Conservation (phyloP, 2,888 invertebrate species). For the Spilarctia lutea region DNA sequence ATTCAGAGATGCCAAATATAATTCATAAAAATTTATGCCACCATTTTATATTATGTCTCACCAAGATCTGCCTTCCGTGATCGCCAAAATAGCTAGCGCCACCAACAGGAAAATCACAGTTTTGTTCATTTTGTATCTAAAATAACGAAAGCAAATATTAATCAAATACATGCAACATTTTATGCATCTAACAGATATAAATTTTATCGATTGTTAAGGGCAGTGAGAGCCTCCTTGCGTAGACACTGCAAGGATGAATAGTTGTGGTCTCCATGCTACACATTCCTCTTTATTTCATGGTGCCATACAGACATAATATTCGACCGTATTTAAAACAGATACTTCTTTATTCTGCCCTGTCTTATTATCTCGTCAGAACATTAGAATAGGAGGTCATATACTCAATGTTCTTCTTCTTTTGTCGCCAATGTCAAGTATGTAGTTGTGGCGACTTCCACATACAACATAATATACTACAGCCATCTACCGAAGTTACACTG, state of each 20-base stretch:
- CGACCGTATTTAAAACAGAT: neutral
- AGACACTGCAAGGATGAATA: neutral
- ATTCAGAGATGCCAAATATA: neutral
- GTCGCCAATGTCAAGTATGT: too few species aligned
- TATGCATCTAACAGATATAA: neutral
- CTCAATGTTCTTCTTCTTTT: too few species aligned
- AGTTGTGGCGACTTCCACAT: too few species aligned
- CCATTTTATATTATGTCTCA: conserved; percentile 26
- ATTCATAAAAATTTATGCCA: neutral
- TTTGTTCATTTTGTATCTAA: conserved; percentile 57
- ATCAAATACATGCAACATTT: neutral
- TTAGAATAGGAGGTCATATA: neutral
- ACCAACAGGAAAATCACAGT: conserved; percentile 52
- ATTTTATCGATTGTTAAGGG: neutral
- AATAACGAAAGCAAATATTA: conserved; percentile 7
- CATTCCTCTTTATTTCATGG: neutral
- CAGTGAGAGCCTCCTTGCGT: neutral
- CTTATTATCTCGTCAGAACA: neutral
- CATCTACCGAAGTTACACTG: too few species aligned
- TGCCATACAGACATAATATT: neutral
- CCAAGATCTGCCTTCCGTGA: conserved; percentile 57
- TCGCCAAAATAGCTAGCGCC: conserved; percentile 48
- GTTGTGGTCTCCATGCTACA: neutral
- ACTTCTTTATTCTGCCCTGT: neutral
- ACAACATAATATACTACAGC: too few species aligned